Evolutionary conservation across 2,888 invertebrate genomes (phyloP).

Genomic region (Orthonychiurus folsomi): DNA sequence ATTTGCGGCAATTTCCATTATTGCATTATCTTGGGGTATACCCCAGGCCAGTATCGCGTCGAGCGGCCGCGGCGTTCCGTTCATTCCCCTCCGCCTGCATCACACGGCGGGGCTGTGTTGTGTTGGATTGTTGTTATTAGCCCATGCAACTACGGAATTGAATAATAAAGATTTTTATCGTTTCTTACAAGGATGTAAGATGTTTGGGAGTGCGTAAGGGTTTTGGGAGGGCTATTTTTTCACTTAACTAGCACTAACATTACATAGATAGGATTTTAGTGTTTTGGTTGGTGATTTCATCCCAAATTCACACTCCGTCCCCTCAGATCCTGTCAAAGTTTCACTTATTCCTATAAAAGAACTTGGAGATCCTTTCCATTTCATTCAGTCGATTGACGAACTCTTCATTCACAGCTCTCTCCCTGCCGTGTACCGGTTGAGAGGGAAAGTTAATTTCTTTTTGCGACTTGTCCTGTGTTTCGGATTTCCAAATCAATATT

Average conservation of each 20-base stretch:
- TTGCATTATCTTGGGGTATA: too few species aligned
- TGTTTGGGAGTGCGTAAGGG: background rate
- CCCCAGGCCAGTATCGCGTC: background rate
- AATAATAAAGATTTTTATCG: background rate
- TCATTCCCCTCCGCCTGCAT: background rate
- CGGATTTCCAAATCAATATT: too few species aligned
- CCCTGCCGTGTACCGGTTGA: background rate
- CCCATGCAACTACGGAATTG: too few species aligned
- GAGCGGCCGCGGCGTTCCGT: too few species aligned
- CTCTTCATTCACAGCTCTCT: background rate
- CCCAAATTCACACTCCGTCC: background rate
- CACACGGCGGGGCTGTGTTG: too few species aligned
- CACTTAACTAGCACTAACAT: too few species aligned
- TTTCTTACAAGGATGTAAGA: background rate
- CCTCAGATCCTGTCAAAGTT: conserved; percentile 5
- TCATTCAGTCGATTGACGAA: conserved; percentile 1
- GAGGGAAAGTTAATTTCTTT: conserved; percentile 12
- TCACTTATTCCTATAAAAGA: conserved; percentile 14
- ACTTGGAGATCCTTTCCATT: background rate
- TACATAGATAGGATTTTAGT: background rate
- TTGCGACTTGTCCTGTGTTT: too few species aligned
- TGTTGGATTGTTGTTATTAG: too few species aligned
- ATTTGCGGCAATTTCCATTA: too few species aligned
- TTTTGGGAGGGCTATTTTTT: background rate
- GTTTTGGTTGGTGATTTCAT: background rate